Evolutionary conservation across 2,113 vertebrate species (phyloP), one percentile per base, ranked within the genome.

Genomic region (Hucho hucho): DNA sequence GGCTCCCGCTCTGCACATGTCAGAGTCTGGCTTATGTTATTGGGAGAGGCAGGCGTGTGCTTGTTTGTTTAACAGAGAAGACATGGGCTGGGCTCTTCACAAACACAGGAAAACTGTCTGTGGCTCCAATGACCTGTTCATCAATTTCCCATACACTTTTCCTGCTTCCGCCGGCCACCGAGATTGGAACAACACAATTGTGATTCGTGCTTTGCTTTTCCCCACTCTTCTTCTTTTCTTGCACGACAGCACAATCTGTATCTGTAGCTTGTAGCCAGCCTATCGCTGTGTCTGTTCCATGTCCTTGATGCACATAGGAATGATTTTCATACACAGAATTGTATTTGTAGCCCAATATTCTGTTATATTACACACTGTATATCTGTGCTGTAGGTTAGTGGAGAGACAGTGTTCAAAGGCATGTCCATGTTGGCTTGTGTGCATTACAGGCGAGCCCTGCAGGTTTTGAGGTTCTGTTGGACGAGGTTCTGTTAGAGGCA

Each of bases 51-150:
- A 73, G 82, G 32, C 28, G 12, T 28, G 59, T 74, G 75, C 79
- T 65, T 83, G 83, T 87, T 86, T 86, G 63, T 63, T 85, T 82
- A 87, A 71, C 80, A 81, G 75, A 82, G 87, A 80, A 79, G 81
- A 64, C 81, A 24, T 58, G 74, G 69, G 82, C 16, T 65, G 14
- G 26, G 58, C 37, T 43, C 9, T 28, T 43, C 37, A 43, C 37
- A n/a, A n/a, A 18, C 53, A 28, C 75, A 74, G 5, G 4, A 32
- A 18, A 18, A 25, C 14, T 73, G 76, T 65, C 82, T 70, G 5
- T 77, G 75, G 78, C 85, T 74, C 53, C 77, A 64, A 87, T 46
- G 71, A 69, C 83, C 67, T 78, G 68, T 78, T 86, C 77, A 85
- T 89, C 81, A 83, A 70, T 81, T 79, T 66, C 59, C 70, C 70